These are phyloP conservation scores for Melanotaenia pygmaea DNA, from an alignment of 2,797 vertebrate species.

Conservation along the genomic window DNA sequence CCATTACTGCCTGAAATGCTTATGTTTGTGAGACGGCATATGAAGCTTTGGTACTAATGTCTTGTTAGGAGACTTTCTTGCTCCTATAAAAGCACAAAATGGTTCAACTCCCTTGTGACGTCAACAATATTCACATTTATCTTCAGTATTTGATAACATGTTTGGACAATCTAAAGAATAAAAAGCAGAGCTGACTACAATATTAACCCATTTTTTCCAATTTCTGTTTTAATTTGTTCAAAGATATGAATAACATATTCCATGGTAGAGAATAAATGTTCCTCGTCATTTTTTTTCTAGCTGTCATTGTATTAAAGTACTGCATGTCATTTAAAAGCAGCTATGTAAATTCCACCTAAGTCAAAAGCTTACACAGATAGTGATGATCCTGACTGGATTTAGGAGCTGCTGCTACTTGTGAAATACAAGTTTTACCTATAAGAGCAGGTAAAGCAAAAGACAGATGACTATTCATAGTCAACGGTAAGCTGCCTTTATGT, in stretches of 20 bases:
- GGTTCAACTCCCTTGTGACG: not conserved
- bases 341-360: not conserved
- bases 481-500: not conserved
- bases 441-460: not conserved
- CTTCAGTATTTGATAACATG: not conserved
- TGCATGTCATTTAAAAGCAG: not conserved
- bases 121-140: conserved; percentile 10
- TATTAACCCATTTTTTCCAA: not conserved
- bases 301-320: not conserved
- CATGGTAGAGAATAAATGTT: not conserved
- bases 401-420: not conserved
- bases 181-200: not conserved
- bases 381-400: not conserved
- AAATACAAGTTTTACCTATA: no score
- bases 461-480: not conserved
- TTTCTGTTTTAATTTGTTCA: not conserved
- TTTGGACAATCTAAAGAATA: not conserved
- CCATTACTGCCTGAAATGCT: conserved; percentile 24
- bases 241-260: not conserved
- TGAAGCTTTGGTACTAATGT: conserved; percentile 14
- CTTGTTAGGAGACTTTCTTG: conserved; percentile 8
- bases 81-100: conserved; percentile 7
- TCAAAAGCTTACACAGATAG: not conserved
- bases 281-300: not conserved
- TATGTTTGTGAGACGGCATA: conserved; percentile 13